Base-by-base conservation (phyloP, 2,888 invertebrate genomes). In the Blastobasis adustella region DNA sequence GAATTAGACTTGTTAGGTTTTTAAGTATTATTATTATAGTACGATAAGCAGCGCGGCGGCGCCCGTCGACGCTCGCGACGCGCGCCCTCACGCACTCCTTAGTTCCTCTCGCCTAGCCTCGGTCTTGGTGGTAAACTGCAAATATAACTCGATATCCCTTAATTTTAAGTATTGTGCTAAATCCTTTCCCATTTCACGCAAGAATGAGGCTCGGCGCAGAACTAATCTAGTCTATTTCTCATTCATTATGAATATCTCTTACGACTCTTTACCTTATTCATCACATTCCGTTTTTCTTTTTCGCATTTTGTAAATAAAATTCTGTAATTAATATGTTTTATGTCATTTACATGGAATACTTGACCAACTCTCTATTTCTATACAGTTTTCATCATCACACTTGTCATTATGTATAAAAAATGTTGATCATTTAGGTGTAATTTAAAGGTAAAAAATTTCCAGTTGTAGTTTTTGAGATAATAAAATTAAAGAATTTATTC, bases 141-240 rank as follows among this genome's bases (percentile, higher is more conserved):
- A 39, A 50, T 45, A 41, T 45, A 53, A 53, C 46, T 38, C 37
- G 44, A n/a, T 38, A 47, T 47, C 51, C 38, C 46, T 50, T 48
- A 52, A 23, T 49, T 10, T 23, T 43, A 40, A 10, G 39, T 39
- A 40, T 10, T 47, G 37, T 6, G 37, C 37, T 37, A 37, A n/a
- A 8, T 46, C 37, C 23, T 45, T 5, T n/a, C 9, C 37, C 37
- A 23, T 54, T 41, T 58, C 54, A 54, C 51, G 38, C 47, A 69
- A 67, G 71, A 69, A 63, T 69, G 67, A 61, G 75, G 63, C 78
- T 81, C 74, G 74, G 72, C 77, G 80, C 76, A 72, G 82, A 84
- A 82, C 83, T 86, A 82, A 82, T 87, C 87, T 87, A 87, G 87
- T 87, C 87, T 85, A 63, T 78, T 75, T 72, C 62, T 62, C 41